phyloP scores from a whole-genome alignment of 2,797 vertebrate species.

The Rhadinocentrus ornatus region DNA sequence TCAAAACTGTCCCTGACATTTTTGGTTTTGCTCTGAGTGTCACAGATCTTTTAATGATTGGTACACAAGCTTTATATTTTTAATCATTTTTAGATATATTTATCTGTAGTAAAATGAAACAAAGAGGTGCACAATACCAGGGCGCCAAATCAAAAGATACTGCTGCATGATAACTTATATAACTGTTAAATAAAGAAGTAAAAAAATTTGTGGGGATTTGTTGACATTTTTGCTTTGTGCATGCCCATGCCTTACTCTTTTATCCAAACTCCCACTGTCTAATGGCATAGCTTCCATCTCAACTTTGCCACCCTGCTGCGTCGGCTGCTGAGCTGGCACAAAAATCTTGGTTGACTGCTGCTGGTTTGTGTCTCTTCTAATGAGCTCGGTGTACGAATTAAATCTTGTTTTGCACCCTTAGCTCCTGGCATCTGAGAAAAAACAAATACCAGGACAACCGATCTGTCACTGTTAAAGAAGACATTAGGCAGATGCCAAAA shows the following conservation, averaged over 20 bases:
- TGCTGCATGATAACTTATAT: not conserved
- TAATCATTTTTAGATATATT: not conserved
- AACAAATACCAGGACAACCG: constrained; percentile 19
- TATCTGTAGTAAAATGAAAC: not conserved
- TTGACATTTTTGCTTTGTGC: not conserved
- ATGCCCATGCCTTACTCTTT: constrained; percentile 11
- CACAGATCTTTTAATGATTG: not conserved
- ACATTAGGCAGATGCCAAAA: constrained; percentile 36
- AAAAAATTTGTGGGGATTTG: not conserved
- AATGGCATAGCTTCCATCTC: constrained; percentile 48
- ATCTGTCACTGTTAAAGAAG: constrained; percentile 41
- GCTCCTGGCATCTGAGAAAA: constrained; percentile 51
- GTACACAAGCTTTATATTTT: not conserved
- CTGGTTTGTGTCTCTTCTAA: constrained; percentile 57
- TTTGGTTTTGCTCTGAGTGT: not conserved
- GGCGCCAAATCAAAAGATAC: not conserved
- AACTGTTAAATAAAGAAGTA: not conserved
- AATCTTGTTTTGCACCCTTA: constrained; percentile 49
- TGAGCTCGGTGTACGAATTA: constrained; percentile 57
- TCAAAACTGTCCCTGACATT: not conserved
- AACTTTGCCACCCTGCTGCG: constrained; percentile 42
- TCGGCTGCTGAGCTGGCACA: constrained; percentile 62
- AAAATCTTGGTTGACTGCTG: constrained; percentile 38
- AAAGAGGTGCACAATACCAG: not conserved
- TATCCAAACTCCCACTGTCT: constrained; percentile 34